Percentiles rank a stretch among this genome's conserved stretches.
phyloP scores from a whole-genome alignment of 2,797 vertebrate genomes.

The Macroramphosus scolopax region DNA sequence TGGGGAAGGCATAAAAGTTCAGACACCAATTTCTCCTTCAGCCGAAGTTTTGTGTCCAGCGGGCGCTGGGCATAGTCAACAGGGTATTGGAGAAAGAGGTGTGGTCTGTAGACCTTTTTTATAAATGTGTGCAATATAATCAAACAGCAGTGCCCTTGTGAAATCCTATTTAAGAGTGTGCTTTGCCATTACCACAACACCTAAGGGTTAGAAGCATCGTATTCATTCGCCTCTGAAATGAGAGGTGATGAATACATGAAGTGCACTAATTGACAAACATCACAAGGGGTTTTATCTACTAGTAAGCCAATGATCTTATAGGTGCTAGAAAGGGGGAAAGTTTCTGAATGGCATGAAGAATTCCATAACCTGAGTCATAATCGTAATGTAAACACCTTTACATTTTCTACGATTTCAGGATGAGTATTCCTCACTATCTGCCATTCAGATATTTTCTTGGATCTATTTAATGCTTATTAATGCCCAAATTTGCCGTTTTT shows the following conservation, averaged over 20 bases:
- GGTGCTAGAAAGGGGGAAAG: constrained; percentile 24
- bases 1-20: constrained; percentile 93
- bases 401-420: too few species aligned
- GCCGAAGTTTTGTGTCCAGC: constrained; percentile 92
- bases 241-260: constrained; percentile 27
- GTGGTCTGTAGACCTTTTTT: constrained; percentile 30
- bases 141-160: constrained; percentile 26
- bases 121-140: constrained; percentile 73
- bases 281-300: constrained; percentile 19
- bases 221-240: constrained; percentile 22
- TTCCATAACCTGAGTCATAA: too few species aligned
- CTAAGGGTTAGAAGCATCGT: constrained; percentile 26
- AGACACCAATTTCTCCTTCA: constrained; percentile 90
- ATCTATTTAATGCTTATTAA: constrained; percentile 1
- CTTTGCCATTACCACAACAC: constrained; percentile 25
- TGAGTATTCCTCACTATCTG: too few species aligned
- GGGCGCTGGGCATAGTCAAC: constrained; percentile 88
- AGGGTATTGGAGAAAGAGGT: background rate
- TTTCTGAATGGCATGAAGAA: constrained; percentile 19
- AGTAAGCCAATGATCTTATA: constrained; percentile 27
- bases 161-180: constrained; percentile 14
- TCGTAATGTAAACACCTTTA: too few species aligned
- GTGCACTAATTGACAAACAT: constrained; percentile 37
- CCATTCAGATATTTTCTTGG: constrained; percentile 11
- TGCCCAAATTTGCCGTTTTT: constrained; percentile 18